These are phyloP conservation scores for Drosophila jambulina DNA, from an alignment of 1,140 invertebrate species.

Conservation along the genomic window DNA sequence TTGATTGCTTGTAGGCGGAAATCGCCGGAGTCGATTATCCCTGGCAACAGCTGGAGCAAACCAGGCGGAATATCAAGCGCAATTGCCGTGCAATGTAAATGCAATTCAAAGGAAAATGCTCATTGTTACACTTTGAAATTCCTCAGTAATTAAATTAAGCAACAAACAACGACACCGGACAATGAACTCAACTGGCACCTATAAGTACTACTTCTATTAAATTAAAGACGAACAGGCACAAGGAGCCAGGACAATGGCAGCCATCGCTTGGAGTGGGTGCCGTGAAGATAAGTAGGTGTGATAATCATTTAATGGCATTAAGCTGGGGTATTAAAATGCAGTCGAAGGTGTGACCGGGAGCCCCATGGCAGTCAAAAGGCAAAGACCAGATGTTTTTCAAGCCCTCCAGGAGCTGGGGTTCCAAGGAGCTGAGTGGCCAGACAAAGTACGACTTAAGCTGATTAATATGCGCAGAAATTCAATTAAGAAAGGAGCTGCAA, in stretches of 20 bases:
- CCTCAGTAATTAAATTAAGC: slow-evolving; percentile 42
- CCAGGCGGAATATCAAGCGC: slow-evolving; percentile 3
- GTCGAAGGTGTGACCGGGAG: slow-evolving; percentile 48
- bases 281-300: slow-evolving; percentile 54
- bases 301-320: slow-evolving; percentile 79
- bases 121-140: background rate
- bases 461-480: slow-evolving; percentile 63
- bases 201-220: slow-evolving; percentile 47
- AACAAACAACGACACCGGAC: slow-evolving; percentile 24
- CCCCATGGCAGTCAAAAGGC: background rate
- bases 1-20: slow-evolving; percentile 60
- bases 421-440: slow-evolving; percentile 28
- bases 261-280: slow-evolving; percentile 2
- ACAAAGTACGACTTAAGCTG: slow-evolving; percentile 58
- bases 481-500: slow-evolving; percentile 49
- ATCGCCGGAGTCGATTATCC: slow-evolving; percentile 17
- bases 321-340: slow-evolving; percentile 66
- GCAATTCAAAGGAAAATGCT: background rate
- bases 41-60: slow-evolving; percentile 37
- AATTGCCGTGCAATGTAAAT: slow-evolving; percentile 20
- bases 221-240: slow-evolving; percentile 53
- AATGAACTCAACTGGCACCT: slow-evolving; percentile 34
- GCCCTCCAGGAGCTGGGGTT: slow-evolving; percentile 10
- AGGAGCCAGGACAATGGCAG: slow-evolving; percentile 12
- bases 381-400: slow-evolving; percentile 33